Conservation (phyloP, 2,888 invertebrate genomes). For the Dolomedes plantarius region DNA sequence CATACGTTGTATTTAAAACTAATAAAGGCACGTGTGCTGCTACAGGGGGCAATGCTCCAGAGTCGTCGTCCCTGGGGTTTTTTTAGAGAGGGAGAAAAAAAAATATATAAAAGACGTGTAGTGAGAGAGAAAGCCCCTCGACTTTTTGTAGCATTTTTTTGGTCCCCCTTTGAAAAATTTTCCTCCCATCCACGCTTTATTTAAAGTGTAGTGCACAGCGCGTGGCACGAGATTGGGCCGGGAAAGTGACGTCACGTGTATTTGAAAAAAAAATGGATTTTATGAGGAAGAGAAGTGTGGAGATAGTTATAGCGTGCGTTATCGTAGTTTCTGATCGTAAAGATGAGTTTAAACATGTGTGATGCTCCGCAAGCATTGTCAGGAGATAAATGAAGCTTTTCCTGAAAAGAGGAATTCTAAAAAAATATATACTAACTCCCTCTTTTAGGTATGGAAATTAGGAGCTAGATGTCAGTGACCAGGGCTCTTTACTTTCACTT, state of each 20-base stretch:
- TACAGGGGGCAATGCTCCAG: slow-evolving; percentile 56
- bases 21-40: slow-evolving; percentile 55
- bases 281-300: neutral
- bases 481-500: no score
- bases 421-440: no score
- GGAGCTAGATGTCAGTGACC: no score
- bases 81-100: slow-evolving; percentile 24
- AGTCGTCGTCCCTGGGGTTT: slow-evolving; percentile 19
- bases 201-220: slow-evolving; percentile 55
- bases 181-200: slow-evolving; percentile 33
- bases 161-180: neutral
- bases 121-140: neutral
- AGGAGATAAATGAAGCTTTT: no score
- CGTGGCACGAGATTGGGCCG: slow-evolving; percentile 49
- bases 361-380: neutral
- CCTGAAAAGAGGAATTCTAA: no score
- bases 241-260: slow-evolving; percentile 31
- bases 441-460: no score
- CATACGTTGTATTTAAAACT: slow-evolving; percentile 64
- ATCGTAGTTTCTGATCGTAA: neutral
- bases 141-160: slow-evolving; percentile 5
- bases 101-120: no score
- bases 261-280: slow-evolving; percentile 7
- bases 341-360: neutral
- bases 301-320: neutral